These are phyloP conservation scores for Drosophila yooni DNA, from an alignment of 2,888 invertebrate genomes.

Conservation along the genomic window DNA sequence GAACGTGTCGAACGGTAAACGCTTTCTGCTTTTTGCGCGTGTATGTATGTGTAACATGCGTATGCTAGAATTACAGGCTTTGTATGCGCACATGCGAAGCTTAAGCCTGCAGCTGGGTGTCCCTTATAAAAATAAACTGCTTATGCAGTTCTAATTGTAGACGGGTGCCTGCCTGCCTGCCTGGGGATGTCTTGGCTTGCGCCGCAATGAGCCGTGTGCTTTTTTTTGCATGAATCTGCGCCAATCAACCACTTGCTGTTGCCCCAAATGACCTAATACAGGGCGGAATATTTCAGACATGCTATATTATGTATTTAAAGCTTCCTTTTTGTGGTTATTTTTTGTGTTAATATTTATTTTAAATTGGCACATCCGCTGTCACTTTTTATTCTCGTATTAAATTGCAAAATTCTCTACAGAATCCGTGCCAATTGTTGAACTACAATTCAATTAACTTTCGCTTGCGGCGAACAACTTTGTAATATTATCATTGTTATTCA, in stretches of 20 bases:
- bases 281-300: slow-evolving; percentile 5
- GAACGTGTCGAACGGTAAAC: slow-evolving; percentile 67
- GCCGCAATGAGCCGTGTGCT: slow-evolving; percentile 18
- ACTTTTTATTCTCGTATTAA: slow-evolving; percentile 23
- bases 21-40: slow-evolving; percentile 36
- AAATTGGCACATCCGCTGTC: slow-evolving; percentile 62
- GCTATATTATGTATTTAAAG: slow-evolving; percentile 2
- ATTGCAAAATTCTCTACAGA: slow-evolving; percentile 23
- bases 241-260: slow-evolving; percentile 7
- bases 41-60: slow-evolving; percentile 38
- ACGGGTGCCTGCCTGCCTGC: neutral
- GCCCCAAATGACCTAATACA: slow-evolving; percentile 9
- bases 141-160: slow-evolving; percentile 65
- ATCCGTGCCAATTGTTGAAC: slow-evolving; percentile 22
- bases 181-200: slow-evolving; percentile 33
- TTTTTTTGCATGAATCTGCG: slow-evolving; percentile 11
- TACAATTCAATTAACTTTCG: slow-evolving; percentile 48
- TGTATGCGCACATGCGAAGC: slow-evolving; percentile 33
- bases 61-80: slow-evolving; percentile 56
- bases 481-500: slow-evolving; percentile 9
- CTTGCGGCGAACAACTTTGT: slow-evolving; percentile 23
- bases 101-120: slow-evolving; percentile 68
- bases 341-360: slow-evolving; percentile 30
- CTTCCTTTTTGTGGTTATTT: neutral
- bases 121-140: slow-evolving; percentile 71